Percentiles rank a stretch among this genome's conserved stretches.
phyloP scores from a whole-genome alignment of 2,888 invertebrate species.

The Campoplex nolae region DNA sequence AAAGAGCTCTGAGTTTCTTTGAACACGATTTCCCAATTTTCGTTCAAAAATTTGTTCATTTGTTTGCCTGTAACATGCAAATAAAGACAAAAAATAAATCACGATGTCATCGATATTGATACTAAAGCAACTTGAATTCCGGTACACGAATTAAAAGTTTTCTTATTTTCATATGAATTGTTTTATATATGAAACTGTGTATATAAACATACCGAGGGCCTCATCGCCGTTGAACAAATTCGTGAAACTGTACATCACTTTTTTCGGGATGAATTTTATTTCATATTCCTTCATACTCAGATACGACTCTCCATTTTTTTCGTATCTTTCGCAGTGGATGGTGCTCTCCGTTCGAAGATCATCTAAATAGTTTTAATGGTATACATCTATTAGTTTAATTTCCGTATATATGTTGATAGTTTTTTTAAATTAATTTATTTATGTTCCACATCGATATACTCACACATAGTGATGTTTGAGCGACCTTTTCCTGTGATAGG shows the following conservation, averaged over 20 bases:
- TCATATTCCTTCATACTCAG: conserved; percentile 88
- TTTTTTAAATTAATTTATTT: not conserved
- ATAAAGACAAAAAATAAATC: not conserved
- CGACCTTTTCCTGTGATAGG: conserved; percentile 89
- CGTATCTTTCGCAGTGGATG: conserved; percentile 87
- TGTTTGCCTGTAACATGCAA: conserved; percentile 83
- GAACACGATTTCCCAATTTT: conserved; percentile 89
- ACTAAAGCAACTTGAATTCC: no score
- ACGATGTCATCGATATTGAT: not conserved
- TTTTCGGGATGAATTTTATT: conserved; percentile 88
- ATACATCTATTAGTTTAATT: not conserved
- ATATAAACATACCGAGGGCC: conserved; percentile 84
- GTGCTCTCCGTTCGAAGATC: conserved; percentile 88
- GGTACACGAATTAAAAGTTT: no score
- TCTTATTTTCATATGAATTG: no score
- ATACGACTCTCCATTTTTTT: conserved; percentile 88
- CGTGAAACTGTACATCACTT: conserved; percentile 87
- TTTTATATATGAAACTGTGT: not conserved
- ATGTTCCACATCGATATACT: conserved; percentile 67
- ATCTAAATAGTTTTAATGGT: conserved; percentile 80
- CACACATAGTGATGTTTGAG: conserved; percentile 89
- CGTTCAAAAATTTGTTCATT: conserved; percentile 89
- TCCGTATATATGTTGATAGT: not conserved
- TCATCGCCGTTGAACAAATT: conserved; percentile 89
- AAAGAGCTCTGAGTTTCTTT: conserved; percentile 89